These are phyloP conservation scores for Coreius guichenoti DNA, from an alignment of 2,797 vertebrate species.

Conservation along the genomic window DNA sequence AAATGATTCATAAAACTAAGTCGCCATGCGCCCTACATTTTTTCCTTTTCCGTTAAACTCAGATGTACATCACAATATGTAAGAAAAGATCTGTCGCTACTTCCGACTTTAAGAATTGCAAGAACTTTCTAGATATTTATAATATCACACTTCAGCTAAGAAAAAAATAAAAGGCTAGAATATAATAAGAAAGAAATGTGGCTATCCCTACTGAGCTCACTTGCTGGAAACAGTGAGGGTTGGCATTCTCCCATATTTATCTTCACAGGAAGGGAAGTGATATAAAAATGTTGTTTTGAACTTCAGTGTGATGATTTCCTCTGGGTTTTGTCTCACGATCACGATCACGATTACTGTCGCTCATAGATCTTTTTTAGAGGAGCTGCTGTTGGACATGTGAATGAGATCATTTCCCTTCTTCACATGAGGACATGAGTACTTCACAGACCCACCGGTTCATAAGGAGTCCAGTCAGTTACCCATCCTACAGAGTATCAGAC, in stretches of 20 bases:
- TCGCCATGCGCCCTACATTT: not conserved
- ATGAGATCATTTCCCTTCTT: constrained; percentile 10
- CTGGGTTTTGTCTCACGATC: no score
- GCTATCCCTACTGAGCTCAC: constrained; percentile 15
- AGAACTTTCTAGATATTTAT: not conserved
- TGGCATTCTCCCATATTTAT: constrained; percentile 13
- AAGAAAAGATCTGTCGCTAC: not conserved
- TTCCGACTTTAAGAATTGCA: not conserved
- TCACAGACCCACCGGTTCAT: constrained; percentile 5
- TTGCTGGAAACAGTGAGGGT: not conserved
- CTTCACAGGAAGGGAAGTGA: not conserved
- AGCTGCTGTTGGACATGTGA: not conserved
- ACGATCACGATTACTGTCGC: no score
- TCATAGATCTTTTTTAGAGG: not conserved
- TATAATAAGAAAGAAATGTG: constrained; percentile 41
- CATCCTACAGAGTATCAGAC: constrained; percentile 36
- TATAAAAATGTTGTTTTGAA: not conserved
- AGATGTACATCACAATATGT: not conserved
- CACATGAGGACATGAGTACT: constrained; percentile 17
- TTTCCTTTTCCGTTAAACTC: not conserved
- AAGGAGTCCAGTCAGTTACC: constrained; percentile 30
- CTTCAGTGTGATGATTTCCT: not conserved
- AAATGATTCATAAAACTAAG: not conserved
- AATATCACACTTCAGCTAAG: not conserved
- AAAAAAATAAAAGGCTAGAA: not conserved